Evolutionary conservation across 2,888 invertebrate genomes (phyloP).

Genomic region (Geophilus truncorum): DNA sequence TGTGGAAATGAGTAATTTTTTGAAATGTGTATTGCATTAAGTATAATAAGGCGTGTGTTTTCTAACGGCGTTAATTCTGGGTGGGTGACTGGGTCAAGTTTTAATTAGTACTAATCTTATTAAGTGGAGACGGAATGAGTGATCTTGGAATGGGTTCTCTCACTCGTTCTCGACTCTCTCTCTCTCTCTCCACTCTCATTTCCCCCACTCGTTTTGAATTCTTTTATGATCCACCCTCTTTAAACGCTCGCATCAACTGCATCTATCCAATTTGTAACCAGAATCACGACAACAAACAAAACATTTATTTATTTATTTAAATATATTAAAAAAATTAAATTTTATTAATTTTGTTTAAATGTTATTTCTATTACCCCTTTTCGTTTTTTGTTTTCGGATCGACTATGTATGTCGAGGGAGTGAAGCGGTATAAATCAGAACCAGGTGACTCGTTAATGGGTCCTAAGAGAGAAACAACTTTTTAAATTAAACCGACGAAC

Average conservation of each 20-base stretch:
- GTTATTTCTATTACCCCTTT: too few species aligned
- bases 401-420: neutral
- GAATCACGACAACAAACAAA: neutral
- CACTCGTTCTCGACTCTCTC: neutral
- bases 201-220: neutral
- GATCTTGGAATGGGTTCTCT: neutral
- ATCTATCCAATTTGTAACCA: neutral
- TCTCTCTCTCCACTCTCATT: too few species aligned
- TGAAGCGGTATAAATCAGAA: neutral
- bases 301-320: too few species aligned
- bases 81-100: conserved; percentile 5
- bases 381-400: neutral
- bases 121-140: conserved; percentile 15
- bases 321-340: neutral
- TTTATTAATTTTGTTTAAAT: neutral
- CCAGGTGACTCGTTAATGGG: conserved; percentile 10
- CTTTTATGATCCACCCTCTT: neutral
- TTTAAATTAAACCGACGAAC: conserved; percentile 6
- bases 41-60: conserved; percentile 1
- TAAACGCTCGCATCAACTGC: neutral
- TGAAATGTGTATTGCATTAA: neutral
- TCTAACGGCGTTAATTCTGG: conserved; percentile 15
- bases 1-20: neutral
- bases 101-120: conserved; percentile 18
- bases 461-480: conserved; percentile 6